These are phyloP conservation scores for Girardia tigrina DNA, from an alignment of 2,888 invertebrate genomes.

Conservation along the genomic window DNA sequence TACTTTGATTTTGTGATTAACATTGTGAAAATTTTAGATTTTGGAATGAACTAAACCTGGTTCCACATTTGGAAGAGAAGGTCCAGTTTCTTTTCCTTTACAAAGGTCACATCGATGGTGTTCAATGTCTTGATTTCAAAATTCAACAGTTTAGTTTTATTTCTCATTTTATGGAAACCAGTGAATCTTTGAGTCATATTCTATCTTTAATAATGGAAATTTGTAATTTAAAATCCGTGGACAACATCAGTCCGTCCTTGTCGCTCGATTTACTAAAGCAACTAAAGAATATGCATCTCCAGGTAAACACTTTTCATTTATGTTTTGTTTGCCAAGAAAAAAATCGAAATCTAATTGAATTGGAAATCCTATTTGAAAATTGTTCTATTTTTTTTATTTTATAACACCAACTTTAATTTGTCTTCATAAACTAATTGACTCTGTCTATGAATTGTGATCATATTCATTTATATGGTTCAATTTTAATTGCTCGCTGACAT, in stretches of 20 bases:
- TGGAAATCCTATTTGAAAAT: no score
- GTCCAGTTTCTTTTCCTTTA: neutral
- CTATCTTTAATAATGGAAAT: neutral
- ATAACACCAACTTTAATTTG: no score
- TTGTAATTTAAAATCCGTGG: neutral
- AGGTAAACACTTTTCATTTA: no score
- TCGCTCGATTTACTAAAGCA: neutral
- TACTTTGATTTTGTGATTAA: no score
- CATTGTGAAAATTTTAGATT: no score
- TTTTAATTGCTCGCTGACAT: no score
- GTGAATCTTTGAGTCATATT: neutral
- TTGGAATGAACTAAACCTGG: neutral
- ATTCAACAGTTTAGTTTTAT: neutral
- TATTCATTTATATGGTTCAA: no score
- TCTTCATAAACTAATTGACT: no score
- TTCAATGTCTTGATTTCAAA: conserved; percentile 10
- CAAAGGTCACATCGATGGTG: neutral
- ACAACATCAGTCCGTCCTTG: neutral
- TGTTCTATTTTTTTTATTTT: no score
- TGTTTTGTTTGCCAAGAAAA: no score
- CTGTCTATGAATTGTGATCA: no score
- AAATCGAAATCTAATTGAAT: no score
- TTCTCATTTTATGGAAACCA: conserved; percentile 10
- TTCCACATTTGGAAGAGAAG: neutral
- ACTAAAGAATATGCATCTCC: conserved; percentile 1